Evolutionary conservation across 1,140 invertebrate genomes (phyloP), one percentile per base, ranked within the genome.

Genomic region (Macrosteles quadrilineatus): DNA sequence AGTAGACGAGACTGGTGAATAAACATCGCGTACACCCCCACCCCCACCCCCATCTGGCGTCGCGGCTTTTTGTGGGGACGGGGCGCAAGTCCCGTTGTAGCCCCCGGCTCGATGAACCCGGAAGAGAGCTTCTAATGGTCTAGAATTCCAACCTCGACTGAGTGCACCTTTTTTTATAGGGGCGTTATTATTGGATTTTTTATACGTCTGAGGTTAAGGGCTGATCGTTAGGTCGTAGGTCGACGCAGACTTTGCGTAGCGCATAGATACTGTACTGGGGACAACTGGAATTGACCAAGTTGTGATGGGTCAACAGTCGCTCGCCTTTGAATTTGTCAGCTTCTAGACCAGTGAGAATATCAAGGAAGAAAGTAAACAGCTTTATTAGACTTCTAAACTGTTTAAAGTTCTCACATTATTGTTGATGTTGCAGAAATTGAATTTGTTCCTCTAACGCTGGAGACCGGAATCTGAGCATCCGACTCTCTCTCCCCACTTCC

Each of bases 1-100:
- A 19, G 14, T 4, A 4, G 32, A 14, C 32, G 4, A 36, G 47
- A 50, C 47, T 50, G 6, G 6, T 50, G 47, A 50, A 50, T 50
- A 50, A 50, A 50, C 47, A 50, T 50, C 47, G 47, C 47, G 47
- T 17, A 4, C 32, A 36, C 32, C 32, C 32, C 32, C 32, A 6
- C 32, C 32, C 32, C 32, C 32, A 36, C 32, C 32, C 17, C 47
- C 47, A 50, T 50, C 47, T 50, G 47, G 47, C 47, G 32, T 36
- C 47, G 47, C 47, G 14, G 47, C 14, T 50, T 50, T 50, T 50
- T 50, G 47, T 50, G 47, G 36, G 6, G 23, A 59, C n/a, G n/a
- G 55, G 55, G 59, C 29, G 59, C 30, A 63, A 63, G 59, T 63
- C 25, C 59, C 59, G 59, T 63, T 63, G 59, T 63, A 63, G 27